Evolutionary conservation across 2,797 vertebrate genomes (phyloP).

Genomic region (Sitta carolinensis): DNA sequence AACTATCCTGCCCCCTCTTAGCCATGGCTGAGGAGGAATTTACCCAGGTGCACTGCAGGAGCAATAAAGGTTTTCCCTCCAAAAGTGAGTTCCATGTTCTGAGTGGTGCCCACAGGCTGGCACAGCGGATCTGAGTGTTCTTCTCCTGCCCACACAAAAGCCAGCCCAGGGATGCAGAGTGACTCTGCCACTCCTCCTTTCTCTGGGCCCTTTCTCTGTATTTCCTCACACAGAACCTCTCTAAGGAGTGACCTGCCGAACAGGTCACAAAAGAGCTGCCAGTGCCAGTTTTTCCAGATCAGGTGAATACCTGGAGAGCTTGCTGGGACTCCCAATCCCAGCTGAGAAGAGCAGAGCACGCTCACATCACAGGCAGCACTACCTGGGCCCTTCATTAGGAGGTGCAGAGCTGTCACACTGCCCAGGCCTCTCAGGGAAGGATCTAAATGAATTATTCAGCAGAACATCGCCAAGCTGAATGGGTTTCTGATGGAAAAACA

Average conservation of each 20-base stretch:
- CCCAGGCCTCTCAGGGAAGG: neutral
- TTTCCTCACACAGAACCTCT: neutral
- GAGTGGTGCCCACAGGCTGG: neutral
- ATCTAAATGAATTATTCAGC: neutral
- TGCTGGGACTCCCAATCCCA: neutral
- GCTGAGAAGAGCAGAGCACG: neutral
- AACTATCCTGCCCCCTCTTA: constrained; percentile 55
- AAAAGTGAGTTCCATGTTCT: neutral
- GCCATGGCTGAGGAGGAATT: constrained; percentile 28
- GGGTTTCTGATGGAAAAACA: neutral
- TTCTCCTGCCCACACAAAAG: neutral
- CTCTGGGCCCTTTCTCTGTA: neutral
- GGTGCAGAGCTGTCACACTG: neutral
- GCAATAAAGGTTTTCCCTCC: neutral
- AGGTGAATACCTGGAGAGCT: neutral
- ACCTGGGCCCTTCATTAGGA: neutral
- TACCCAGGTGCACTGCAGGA: neutral
- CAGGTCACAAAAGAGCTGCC: neutral
- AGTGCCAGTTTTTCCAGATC: neutral
- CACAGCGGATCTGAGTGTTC: neutral
- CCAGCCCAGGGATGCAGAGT: neutral
- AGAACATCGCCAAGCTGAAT: neutral
- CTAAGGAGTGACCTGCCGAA: neutral
- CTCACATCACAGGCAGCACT: neutral
- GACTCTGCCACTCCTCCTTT: neutral